Conservation (phyloP, 2,113 vertebrate species). For the Microcebus lehilahytsara region DNA sequence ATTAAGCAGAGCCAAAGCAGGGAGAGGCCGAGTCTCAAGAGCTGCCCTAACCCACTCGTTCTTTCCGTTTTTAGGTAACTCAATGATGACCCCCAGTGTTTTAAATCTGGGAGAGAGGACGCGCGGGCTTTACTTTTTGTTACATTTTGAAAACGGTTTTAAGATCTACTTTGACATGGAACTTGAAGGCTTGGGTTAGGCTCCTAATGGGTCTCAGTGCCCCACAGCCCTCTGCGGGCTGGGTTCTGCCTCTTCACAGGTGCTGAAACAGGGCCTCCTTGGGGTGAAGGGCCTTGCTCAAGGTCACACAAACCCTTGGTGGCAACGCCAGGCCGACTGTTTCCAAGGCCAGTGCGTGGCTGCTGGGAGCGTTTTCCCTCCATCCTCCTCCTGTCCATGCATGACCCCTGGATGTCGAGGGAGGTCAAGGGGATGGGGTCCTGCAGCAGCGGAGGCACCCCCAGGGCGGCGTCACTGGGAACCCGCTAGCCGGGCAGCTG, state of each 20-base stretch:
- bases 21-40: background rate
- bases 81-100: too few species aligned
- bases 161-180: background rate
- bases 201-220: background rate
- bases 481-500: too few species aligned
- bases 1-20: background rate
- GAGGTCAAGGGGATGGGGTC: too few species aligned
- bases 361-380: background rate
- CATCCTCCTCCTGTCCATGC: background rate
- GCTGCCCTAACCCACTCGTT: too few species aligned
- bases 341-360: background rate
- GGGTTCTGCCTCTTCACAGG: background rate
- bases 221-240: background rate
- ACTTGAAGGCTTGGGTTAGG: background rate
- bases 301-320: background rate
- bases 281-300: background rate
- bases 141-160: background rate
- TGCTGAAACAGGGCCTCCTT: too few species aligned
- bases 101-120: background rate
- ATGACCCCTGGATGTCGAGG: background rate
- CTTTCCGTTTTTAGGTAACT: background rate
- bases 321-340: background rate
- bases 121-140: background rate
- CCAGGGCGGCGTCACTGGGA: background rate
- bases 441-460: too few species aligned